Conservation (phyloP, 2,113 vertebrate genomes). For the Daubentonia madagascariensis region DNA sequence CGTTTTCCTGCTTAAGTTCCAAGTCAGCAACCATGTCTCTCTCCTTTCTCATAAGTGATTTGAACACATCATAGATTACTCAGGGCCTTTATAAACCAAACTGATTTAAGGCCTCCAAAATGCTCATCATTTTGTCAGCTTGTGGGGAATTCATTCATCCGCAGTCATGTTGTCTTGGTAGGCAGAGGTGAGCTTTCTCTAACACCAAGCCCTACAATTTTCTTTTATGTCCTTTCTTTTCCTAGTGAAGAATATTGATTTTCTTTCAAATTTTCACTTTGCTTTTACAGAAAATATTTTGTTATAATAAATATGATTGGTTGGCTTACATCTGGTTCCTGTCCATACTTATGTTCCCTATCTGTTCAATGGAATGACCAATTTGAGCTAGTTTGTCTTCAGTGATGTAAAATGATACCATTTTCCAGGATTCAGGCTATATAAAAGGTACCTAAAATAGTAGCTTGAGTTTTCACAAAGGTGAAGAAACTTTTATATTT, state of each 20-base stretch:
- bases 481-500: background rate
- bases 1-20: background rate
- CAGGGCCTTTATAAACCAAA: background rate
- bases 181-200: background rate
- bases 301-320: background rate
- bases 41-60: background rate
- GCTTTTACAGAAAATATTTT: conserved; percentile 4
- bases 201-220: background rate
- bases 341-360: background rate
- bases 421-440: background rate
- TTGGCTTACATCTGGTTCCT: background rate
- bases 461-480: background rate
- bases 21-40: background rate
- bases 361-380: background rate
- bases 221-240: background rate
- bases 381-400: background rate
- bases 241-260: background rate
- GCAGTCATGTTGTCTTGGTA: background rate
- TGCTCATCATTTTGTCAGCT: background rate
- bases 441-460: background rate
- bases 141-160: background rate
- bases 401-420: background rate
- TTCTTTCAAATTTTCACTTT: conserved; percentile 11
- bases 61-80: background rate
- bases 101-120: background rate